Evolutionary conservation across 1,140 invertebrate genomes (phyloP).

Genomic region (Portunus trituberculatus): DNA sequence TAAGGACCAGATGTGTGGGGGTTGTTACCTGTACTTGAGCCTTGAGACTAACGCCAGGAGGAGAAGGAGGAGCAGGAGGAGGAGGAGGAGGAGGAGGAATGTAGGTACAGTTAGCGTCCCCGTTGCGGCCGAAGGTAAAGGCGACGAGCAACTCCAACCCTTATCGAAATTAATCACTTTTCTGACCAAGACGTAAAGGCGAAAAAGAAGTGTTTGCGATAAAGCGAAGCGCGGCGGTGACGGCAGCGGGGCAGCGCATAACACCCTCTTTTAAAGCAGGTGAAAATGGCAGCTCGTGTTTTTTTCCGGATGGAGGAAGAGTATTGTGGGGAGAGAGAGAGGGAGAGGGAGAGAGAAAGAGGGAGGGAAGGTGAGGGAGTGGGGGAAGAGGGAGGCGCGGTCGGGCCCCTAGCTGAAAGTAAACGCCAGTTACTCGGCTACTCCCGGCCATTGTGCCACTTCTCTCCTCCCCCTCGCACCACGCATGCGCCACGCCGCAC

Average conservation of each 20-base stretch:
- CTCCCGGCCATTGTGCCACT: conserved; percentile 60
- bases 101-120: conserved; percentile 52
- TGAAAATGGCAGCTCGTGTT: not conserved
- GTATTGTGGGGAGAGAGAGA: not conserved
- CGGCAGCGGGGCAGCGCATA: not conserved
- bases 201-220: not conserved
- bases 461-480: conserved; percentile 36
- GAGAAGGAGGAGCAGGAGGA: not conserved
- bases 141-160: not conserved
- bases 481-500: conserved; percentile 48
- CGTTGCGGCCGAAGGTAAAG: conserved; percentile 7
- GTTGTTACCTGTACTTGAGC: not conserved
- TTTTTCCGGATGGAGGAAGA: not conserved
- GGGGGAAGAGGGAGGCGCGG: not conserved
- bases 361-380: not conserved
- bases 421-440: conserved; percentile 57
- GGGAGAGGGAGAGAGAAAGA: not conserved
- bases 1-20: conserved; percentile 31
- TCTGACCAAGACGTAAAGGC: not conserved
- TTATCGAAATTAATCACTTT: not conserved
- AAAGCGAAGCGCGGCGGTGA: not conserved
- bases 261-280: not conserved
- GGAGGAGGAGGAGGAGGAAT: conserved; percentile 49
- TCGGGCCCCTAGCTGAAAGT: conserved; percentile 45
- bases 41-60: not conserved